Evolutionary conservation across 2,888 invertebrate genomes (phyloP), one percentile per base, ranked within the genome.

Genomic region (Diarsia brunnea): DNA sequence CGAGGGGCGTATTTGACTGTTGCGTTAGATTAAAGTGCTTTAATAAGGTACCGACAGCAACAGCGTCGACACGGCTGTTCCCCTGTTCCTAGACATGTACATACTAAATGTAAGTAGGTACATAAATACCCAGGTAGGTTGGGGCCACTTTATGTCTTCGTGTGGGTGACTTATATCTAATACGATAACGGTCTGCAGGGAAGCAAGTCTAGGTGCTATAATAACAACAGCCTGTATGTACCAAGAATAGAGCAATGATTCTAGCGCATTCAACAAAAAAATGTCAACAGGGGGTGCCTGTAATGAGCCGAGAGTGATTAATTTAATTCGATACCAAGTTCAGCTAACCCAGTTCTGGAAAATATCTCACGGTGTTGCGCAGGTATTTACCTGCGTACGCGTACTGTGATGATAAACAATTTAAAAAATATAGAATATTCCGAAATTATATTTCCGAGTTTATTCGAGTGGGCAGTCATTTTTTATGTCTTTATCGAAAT

Each of bases 121-220:
- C n/a, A n/a, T n/a, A 53, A n/a, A 2, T n/a, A n/a, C n/a, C 19
- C 21, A 43, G 43, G 19, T 72, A 27, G 45, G 49, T 67, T 5
- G 19, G 19, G 14, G 19, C 38, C 11, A 43, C 16, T 68, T 66
- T 53, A 53, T 53, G 53, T 55, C 12, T n/a, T 55, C 5, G 53
- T 67, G 43, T 72, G 53, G n/a, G 55, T 69, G 70, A 65, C 43
- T n/a, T 65, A 51, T 4, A 21, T 16, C 16, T 61, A 69, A 31
- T 21, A 16, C 12, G 11, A 43, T n/a, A 14, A 38, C 7, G 19
- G 12, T 27, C 12, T 11, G 53, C 7, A 53, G n/a, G 7, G 31
- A 63, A 63, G 63, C 19, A 60, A 27, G 5, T 19, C 45, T 47
- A 31, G 11, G n/a, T 19, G 31, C 31, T 47, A n/a, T n/a, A 63